Evolutionary conservation across 1,140 invertebrate genomes (phyloP), one percentile per base, ranked within the genome.

Genomic region (Drosophila paulistorum): DNA sequence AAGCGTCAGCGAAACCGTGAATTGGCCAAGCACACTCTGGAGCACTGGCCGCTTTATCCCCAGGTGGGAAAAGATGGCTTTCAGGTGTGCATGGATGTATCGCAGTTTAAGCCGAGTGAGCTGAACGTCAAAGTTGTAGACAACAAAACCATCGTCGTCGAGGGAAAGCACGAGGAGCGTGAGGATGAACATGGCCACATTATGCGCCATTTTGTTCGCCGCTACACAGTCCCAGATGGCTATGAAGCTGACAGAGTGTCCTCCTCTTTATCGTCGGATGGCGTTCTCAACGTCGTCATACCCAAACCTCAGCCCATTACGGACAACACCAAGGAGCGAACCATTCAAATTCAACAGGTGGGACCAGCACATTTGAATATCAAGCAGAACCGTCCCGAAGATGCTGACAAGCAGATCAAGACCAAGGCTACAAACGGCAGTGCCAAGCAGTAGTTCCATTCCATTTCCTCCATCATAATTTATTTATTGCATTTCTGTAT

Each of bases 111-210:
- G 41, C 96, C 96, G 0, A 94, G 96, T 65, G 96, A 97, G 90
- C 94, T 97, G 35, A 94, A 92, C 9, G 96, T 97, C 0, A 97
- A 96, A 89, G 95, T 95, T 0, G 92, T 94, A 2, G 95, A 96
- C 73, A 94, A 95, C 39, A 94, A 95, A 39, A 93, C 93, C 35
- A 92, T 96, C 0, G 92, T 95, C 2, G 93, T 96, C 1, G 93
- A 95, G 83, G 95, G 94, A 1, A 95, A 95, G 82, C 95, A 96
- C 76, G 95, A 96, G 77, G 95, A 96, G 79, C 94, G 93, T 51
- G 76, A 93, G 58, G 95, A 96, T 72, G 93, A 94, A 20, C 94
- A 95, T 84, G 93, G 94, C 13, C 92, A 86, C 39, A 92, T 94
- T 10, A 93, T 92, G 1, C 94, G 95, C 3, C 95, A 96, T 59